Conservation (phyloP, 2,888 invertebrate species). For the Phortica magna region DNA sequence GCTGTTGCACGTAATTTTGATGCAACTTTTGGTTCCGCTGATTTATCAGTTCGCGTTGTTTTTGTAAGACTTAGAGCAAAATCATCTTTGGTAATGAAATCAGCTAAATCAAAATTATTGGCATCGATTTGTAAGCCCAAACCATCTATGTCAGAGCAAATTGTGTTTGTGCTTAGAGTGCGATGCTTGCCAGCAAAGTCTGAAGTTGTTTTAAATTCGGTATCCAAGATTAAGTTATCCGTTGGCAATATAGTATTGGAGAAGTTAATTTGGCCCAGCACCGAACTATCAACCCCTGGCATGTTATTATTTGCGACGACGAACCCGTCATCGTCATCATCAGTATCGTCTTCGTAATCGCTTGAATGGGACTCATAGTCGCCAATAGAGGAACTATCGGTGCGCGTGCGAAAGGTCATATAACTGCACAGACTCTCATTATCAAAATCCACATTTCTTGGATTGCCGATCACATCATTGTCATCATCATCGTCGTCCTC, state of each 20-base stretch:
- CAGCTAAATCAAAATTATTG: conserved; percentile 76
- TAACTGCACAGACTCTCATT: conserved; percentile 67
- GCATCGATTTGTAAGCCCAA: conserved; percentile 71
- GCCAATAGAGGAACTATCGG: conserved; percentile 76
- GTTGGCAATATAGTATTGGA: conserved; percentile 32
- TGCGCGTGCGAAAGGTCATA: conserved; percentile 74
- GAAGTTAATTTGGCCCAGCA: conserved; percentile 17
- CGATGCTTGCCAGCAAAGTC: conserved; percentile 54
- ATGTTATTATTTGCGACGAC: not conserved
- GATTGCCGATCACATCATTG: conserved; percentile 25
- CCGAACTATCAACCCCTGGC: not conserved
- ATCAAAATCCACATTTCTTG: conserved; percentile 52
- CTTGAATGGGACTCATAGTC: conserved; percentile 77
- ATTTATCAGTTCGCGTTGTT: conserved; percentile 3
- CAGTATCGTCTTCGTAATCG: conserved; percentile 72
- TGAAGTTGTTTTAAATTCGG: conserved; percentile 36
- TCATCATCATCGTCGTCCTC: conserved; percentile 46
- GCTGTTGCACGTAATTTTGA: not conserved
- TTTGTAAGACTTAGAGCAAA: conserved; percentile 58
- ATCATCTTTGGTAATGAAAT: conserved; percentile 77
- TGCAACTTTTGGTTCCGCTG: not conserved
- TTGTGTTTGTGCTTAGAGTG: conserved; percentile 69
- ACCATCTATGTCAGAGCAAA: conserved; percentile 67
- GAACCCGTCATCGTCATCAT: conserved; percentile 34
- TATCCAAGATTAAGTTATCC: conserved; percentile 38